These are phyloP conservation scores for Chlamydotis undulata DNA, from an alignment of 2,113 vertebrate species.

Conservation along the genomic window DNA sequence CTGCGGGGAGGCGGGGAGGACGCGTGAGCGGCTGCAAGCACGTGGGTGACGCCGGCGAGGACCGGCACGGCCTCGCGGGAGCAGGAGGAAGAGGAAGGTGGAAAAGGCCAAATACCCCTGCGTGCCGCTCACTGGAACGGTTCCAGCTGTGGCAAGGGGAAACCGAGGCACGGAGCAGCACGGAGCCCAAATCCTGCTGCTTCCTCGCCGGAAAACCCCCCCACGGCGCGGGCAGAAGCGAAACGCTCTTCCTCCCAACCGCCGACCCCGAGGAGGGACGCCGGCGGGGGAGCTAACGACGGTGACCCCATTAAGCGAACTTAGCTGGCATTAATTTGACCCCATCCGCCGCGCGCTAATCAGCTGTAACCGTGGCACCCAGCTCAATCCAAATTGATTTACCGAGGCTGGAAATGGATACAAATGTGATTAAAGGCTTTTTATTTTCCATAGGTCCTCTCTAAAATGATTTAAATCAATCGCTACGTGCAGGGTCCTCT, in stretches of 20 bases:
- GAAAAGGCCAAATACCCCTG: not conserved
- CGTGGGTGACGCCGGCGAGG: accelerated
- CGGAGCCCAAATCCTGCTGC: not conserved
- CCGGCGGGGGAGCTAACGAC: not conserved
- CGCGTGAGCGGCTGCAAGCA: not conserved
- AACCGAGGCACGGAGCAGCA: not conserved
- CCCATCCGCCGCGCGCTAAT: slow-evolving; percentile 76
- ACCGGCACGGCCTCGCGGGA: accelerated
- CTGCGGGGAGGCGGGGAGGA: not conserved
- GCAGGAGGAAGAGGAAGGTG: not conserved
- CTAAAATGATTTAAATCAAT: slow-evolving; percentile 82
- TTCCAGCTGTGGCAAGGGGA: not conserved
- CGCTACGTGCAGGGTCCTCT: slow-evolving; percentile 55
- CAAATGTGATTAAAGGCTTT: slow-evolving; percentile 87
- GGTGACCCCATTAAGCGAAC: slow-evolving; percentile 63
- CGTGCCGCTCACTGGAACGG: accelerated
- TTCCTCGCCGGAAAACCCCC: not conserved
- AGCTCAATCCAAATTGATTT: slow-evolving; percentile 86
- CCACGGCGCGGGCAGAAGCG: not conserved
- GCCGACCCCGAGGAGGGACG: not conserved
- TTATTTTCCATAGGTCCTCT: slow-evolving; percentile 81
- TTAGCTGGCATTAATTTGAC: slow-evolving; percentile 74
- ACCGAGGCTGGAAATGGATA: slow-evolving; percentile 81
- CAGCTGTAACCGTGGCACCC: slow-evolving; percentile 79
- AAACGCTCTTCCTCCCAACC: not conserved